phyloP scores from a whole-genome alignment of 2,113 vertebrate genomes.

The Microtus oregoni region DNA sequence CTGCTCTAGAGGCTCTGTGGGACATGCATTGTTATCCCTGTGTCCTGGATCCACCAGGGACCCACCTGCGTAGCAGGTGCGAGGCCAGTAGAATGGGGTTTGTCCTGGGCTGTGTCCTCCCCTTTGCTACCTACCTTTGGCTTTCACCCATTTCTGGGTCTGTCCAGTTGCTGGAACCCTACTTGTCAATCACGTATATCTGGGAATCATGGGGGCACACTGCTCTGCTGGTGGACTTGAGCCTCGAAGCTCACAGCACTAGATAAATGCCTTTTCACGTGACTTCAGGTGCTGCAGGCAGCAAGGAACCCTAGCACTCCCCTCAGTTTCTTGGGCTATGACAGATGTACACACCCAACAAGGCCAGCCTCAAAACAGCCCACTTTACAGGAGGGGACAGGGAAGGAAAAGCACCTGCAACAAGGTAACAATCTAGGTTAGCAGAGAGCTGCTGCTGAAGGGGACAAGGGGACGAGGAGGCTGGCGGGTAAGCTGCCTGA shows the following conservation, averaged over 20 bases:
- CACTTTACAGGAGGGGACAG: slow-evolving; percentile 83
- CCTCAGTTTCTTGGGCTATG: not conserved
- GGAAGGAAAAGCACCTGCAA: slow-evolving; percentile 71
- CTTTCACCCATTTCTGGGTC: rapidly evolving
- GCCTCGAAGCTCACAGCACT: not conserved
- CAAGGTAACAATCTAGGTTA: slow-evolving; percentile 80
- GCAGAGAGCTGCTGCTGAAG: not conserved
- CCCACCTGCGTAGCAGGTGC: not conserved
- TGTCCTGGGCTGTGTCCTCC: rapidly evolving
- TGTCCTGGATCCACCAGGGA: not conserved
- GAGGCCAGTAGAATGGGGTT: not conserved
- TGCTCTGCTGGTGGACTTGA: rapidly evolving
- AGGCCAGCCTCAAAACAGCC: slow-evolving; percentile 84
- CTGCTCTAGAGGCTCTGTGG: too few relatives aligned
- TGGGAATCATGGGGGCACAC: rapidly evolving
- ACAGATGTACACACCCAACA: not conserved
- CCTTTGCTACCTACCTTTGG: rapidly evolving
- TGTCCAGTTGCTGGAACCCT: too few relatives aligned
- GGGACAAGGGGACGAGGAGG: rapidly evolving
- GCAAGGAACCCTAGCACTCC: rapidly evolving
- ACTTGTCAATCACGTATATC: rapidly evolving
- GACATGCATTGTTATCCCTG: rapidly evolving
- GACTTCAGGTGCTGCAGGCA: not conserved
- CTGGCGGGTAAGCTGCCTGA: rapidly evolving
- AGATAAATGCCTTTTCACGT: not conserved